Evolutionary conservation across 2,113 vertebrate genomes (phyloP).

Genomic region (Heptranchias perlo): DNA sequence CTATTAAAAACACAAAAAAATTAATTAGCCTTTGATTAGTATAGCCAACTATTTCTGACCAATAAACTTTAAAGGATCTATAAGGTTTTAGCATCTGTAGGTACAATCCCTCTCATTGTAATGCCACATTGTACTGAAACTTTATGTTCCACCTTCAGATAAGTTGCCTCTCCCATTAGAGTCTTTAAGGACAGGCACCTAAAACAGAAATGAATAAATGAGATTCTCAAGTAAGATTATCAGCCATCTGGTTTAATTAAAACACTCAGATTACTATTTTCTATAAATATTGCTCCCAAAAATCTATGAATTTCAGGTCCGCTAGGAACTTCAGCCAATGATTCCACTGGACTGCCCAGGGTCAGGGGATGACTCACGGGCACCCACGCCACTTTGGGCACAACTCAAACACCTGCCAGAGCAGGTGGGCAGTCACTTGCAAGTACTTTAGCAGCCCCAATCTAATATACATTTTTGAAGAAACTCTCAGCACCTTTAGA

Average conservation of each 20-base stretch:
- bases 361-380: neutral
- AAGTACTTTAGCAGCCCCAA: neutral
- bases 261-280: neutral
- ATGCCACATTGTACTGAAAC: neutral
- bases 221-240: neutral
- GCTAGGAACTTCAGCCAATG: neutral
- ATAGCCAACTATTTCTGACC: neutral
- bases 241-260: neutral
- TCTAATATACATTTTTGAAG: too few species aligned
- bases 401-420: neutral
- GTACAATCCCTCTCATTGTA: neutral
- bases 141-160: neutral
- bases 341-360: neutral
- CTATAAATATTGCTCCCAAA: neutral
- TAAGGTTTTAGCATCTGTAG: neutral
- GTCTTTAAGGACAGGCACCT: conserved; percentile 21
- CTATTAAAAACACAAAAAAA: neutral
- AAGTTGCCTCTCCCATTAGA: neutral
- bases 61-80: neutral
- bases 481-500: neutral
- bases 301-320: neutral
- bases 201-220: neutral
- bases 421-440: neutral
- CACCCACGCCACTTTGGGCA: neutral
- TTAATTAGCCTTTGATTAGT: neutral